Conservation (phyloP, 2,113 vertebrate genomes). For the Asarcornis scutulata region DNA sequence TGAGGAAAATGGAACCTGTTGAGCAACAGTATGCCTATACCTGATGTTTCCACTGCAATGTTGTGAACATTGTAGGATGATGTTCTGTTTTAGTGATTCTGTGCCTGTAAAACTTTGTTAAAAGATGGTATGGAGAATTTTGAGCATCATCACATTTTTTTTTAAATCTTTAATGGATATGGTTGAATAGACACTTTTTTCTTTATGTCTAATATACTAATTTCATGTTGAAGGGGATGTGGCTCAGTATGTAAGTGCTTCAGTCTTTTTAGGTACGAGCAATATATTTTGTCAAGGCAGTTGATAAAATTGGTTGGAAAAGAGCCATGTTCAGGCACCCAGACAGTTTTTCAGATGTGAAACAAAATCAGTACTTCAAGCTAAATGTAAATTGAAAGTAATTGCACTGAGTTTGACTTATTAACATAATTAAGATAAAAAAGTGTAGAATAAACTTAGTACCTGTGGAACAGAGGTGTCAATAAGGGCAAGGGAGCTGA, state of each 20-base stretch:
- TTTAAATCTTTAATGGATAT: neutral
- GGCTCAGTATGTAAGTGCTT: neutral
- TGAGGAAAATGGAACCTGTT: neutral
- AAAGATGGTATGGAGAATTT: neutral
- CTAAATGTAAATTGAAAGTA: neutral
- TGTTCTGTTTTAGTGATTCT: neutral
- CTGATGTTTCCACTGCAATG: neutral
- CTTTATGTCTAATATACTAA: neutral
- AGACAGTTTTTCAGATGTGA: neutral
- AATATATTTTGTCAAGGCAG: neutral
- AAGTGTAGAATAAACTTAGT: neutral
- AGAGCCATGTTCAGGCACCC: neutral
- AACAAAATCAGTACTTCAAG: neutral
- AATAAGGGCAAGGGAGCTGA: neutral
- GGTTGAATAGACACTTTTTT: neutral
- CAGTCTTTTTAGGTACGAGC: neutral
- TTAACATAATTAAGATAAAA: neutral
- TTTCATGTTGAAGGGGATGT: neutral
- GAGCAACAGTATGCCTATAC: neutral
- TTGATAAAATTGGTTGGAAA: neutral
- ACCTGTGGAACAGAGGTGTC: neutral
- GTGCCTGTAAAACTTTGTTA: neutral
- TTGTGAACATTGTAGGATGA: neutral
- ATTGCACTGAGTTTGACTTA: neutral
- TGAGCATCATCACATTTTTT: neutral